phyloP scores from a whole-genome alignment of 1,140 invertebrate species.

The Agrypnia vestita region DNA sequence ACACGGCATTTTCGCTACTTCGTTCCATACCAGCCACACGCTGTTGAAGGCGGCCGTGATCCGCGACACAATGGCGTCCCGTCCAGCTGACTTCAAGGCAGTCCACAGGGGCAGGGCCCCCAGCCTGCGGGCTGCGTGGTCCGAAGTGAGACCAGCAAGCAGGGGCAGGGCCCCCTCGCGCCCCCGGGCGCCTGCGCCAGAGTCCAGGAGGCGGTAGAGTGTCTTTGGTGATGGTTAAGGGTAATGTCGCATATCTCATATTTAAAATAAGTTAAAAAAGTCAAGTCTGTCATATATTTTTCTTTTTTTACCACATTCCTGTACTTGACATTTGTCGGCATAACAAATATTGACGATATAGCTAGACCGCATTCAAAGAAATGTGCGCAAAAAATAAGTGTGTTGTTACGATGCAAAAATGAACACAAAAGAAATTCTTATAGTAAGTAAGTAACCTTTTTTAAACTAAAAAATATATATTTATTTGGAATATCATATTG shows the following conservation, averaged over 20 bases:
- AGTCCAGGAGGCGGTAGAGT: constrained; percentile 73
- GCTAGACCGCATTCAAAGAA: too few relatives aligned
- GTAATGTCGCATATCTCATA: too few relatives aligned
- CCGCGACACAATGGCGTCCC: constrained; percentile 81
- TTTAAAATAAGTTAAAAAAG: too few relatives aligned
- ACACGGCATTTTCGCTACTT: constrained; percentile 80
- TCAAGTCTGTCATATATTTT: constrained; percentile 26
- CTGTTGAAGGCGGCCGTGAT: constrained; percentile 85
- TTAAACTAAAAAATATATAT: too few relatives aligned
- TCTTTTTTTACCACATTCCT: too few relatives aligned
- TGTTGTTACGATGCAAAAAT: too few relatives aligned
- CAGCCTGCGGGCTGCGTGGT: constrained; percentile 75
- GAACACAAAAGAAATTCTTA: too few relatives aligned
- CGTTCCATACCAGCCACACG: constrained; percentile 82
- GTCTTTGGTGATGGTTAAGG: constrained; percentile 70
- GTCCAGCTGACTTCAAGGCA: constrained; percentile 83
- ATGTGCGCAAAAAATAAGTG: too few relatives aligned
- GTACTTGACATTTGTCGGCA: too few relatives aligned
- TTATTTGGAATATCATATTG: too few relatives aligned
- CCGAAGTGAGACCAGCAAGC: constrained; percentile 80
- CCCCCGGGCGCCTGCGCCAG: constrained; percentile 64
- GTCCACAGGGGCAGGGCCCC: constrained; percentile 89
- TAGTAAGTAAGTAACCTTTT: too few relatives aligned
- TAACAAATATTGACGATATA: too few relatives aligned
- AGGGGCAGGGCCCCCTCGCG: constrained; percentile 81